These are phyloP conservation scores for Amazona ochrocephala DNA, from an alignment of 2,797 vertebrate species.

Conservation along the genomic window DNA sequence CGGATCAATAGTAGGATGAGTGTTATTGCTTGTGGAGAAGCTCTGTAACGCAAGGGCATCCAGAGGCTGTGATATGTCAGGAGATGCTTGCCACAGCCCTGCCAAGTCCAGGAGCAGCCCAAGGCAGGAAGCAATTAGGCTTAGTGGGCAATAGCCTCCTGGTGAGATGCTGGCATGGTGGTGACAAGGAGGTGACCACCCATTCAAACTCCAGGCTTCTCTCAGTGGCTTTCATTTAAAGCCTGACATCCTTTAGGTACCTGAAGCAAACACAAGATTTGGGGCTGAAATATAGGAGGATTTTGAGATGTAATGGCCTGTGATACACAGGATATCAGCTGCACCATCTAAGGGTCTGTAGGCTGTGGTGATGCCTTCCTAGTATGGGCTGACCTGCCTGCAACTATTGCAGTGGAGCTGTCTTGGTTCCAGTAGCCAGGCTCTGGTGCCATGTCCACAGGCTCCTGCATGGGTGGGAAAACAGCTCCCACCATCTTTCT, in stretches of 20 bases:
- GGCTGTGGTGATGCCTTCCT: background rate
- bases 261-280: background rate
- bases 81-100: background rate
- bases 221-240: background rate
- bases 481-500: background rate
- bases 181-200: background rate
- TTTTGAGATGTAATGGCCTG: background rate
- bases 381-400: background rate
- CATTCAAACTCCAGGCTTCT: background rate
- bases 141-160: accelerated
- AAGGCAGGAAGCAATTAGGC: background rate
- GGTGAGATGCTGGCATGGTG: background rate
- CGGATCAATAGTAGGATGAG: background rate
- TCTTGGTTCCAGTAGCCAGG: background rate
- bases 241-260: background rate
- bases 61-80: background rate
- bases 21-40: background rate
- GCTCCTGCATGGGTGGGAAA: background rate
- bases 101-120: background rate
- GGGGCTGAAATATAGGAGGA: background rate
- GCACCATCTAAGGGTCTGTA: background rate
- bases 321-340: background rate
- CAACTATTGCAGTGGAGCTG: background rate
- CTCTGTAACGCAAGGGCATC: background rate
- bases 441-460: background rate